phyloP scores from a whole-genome alignment of 2,888 invertebrate species.

The Phasia obesa region DNA sequence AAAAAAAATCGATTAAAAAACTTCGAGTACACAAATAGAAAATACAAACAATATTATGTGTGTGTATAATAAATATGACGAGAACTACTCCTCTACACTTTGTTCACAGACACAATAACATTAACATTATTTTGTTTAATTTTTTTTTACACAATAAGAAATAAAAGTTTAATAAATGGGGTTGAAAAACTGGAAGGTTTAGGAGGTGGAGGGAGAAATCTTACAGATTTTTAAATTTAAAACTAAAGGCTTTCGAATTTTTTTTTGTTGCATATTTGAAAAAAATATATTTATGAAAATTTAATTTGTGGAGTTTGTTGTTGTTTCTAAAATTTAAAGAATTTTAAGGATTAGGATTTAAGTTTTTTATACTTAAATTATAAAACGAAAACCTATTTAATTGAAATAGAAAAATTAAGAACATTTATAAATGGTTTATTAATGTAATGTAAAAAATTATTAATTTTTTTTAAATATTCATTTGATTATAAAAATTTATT shows the following conservation, averaged over 20 bases:
- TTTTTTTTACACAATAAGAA: slow-evolving; percentile 45
- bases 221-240: slow-evolving; percentile 41
- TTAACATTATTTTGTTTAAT: slow-evolving; percentile 12
- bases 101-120: slow-evolving; percentile 41
- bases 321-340: neutral
- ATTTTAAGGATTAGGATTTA: neutral
- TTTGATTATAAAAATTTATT: no score
- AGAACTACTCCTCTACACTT: slow-evolving; percentile 32
- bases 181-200: slow-evolving; percentile 43
- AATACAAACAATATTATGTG: slow-evolving; percentile 62
- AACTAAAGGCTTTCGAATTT: slow-evolving; percentile 35
- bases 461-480: no score
- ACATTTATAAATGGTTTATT: no score
- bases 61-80: slow-evolving; percentile 13
- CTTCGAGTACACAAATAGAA: slow-evolving; percentile 68
- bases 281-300: slow-evolving; percentile 8
- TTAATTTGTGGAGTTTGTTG: neutral
- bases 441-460: no score
- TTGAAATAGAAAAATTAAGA: no score
- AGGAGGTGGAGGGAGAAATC: slow-evolving; percentile 4
- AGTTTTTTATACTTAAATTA: no score
- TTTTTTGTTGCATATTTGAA: neutral
- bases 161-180: slow-evolving; percentile 60
- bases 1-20: slow-evolving; percentile 73
- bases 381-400: no score